These are phyloP conservation scores for Bombus cullumanus DNA, from an alignment of 1,140 invertebrate genomes.

Conservation along the genomic window DNA sequence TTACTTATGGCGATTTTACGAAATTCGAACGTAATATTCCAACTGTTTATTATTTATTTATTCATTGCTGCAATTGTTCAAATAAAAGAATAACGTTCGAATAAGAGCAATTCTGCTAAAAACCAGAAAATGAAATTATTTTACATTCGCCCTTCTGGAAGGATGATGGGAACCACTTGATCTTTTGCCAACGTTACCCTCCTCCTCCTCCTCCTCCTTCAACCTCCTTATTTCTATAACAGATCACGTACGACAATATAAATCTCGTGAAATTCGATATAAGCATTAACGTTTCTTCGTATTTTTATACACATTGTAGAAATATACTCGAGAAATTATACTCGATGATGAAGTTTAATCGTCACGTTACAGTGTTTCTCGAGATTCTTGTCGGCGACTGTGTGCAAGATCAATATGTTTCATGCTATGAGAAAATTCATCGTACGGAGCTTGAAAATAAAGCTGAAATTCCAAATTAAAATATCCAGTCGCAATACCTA, in stretches of 20 bases:
- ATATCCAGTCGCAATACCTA: background rate
- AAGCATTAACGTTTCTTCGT: background rate
- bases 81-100: background rate
- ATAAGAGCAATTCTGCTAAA: no score
- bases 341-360: conserved; percentile 1
- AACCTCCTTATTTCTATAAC: background rate
- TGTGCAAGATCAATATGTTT: background rate
- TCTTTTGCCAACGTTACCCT: background rate
- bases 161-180: background rate
- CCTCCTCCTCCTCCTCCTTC: no score
- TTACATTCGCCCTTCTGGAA: background rate
- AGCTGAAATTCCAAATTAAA: background rate
- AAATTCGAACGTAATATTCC: no score
- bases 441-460: background rate
- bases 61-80: background rate
- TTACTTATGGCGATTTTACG: no score
- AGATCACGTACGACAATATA: background rate
- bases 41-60: no score
- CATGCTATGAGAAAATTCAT: background rate
- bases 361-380: conserved; percentile 2
- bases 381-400: background rate
- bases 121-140: background rate
- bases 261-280: background rate
- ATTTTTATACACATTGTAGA: background rate
- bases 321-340: background rate